Base-by-base conservation (phyloP, 1,140 invertebrate genomes). In the Aphaenogaster rudis region DNA sequence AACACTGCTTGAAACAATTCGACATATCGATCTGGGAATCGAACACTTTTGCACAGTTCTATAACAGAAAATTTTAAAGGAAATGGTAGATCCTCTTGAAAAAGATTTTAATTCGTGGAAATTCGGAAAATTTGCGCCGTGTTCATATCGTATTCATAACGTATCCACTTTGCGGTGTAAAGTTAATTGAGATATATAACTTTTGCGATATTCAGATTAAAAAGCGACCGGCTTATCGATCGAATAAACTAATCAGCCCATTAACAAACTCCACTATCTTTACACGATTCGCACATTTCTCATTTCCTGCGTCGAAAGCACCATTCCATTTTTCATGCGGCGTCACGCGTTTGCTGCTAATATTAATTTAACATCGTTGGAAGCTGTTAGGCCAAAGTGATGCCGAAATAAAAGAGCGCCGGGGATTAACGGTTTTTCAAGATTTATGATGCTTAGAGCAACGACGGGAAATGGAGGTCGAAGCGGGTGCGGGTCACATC, bases 381-480 rank as follows among this genome's bases (percentile, higher is more conserved):
- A 61, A 54, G 80, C 54, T 61, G 80, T 84, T 76, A 61, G 80
- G 54, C 69, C 69, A 36, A 90, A 89, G 92, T 87, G 89, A 90
- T 76, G 91, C 90, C 86, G 84, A 89, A 92, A 74, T 79, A 69
- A 91, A 89, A 59, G 88, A 78, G 67, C 61, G 28, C 36, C 67
- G 67, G 64, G 57, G 67, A 86, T 88, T 87, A 92, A 92, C 80
- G 81, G 85, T 91, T 88, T 88, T 86, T 78, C 80, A 76, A 88
- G 77, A 91, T 90, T 90, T 87, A 90, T 85, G 87, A 84, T 86
- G 82, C 81, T 88, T 79, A 84, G 66, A 42, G 81, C 59, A 81
- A 88, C 59, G 79, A 61, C 80, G 81, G 63, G 71, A 86, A 88
- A 86, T 89, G 59, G 61, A 79, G 54, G 82, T 48, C 28, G 36